Percentiles rank a stretch among this genome's conserved stretches.
Evolutionary conservation across 2,797 vertebrate species (phyloP).

Genomic region (Aythya fuligula): DNA sequence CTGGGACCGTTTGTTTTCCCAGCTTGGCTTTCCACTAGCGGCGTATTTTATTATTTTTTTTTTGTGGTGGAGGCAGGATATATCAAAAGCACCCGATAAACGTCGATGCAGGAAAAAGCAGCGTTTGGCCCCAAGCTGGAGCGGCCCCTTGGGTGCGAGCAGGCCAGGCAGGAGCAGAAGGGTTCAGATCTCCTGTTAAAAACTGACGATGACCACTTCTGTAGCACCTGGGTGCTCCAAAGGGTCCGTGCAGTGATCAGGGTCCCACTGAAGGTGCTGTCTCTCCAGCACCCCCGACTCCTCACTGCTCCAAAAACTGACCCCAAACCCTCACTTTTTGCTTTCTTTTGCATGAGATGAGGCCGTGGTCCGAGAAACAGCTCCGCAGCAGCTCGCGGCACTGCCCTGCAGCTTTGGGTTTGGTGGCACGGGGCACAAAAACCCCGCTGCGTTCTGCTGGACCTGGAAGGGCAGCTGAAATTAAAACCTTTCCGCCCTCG

Average conservation of each 20-base stretch:
- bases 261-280: too few species aligned
- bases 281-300: not conserved
- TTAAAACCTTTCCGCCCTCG: too few species aligned
- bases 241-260: not conserved
- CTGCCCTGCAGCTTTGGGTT: too few species aligned
- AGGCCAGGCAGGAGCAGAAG: not conserved
- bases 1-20: not conserved
- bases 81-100: not conserved
- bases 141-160: not conserved
- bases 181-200: not conserved
- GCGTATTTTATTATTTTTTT: too few species aligned
- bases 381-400: too few species aligned
- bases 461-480: too few species aligned
- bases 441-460: too few species aligned
- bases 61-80: not conserved
- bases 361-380: not conserved
- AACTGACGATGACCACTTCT: accelerated
- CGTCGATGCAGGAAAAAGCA: not conserved
- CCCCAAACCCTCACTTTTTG: not conserved
- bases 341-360: not conserved
- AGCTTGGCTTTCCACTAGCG: not conserved
- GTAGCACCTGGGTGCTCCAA: not conserved
- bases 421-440: too few species aligned
- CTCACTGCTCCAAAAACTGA: not conserved
- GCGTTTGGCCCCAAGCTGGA: not conserved